Conservation (phyloP, 2,888 invertebrate genomes). For the Spodoptera exigua region DNA sequence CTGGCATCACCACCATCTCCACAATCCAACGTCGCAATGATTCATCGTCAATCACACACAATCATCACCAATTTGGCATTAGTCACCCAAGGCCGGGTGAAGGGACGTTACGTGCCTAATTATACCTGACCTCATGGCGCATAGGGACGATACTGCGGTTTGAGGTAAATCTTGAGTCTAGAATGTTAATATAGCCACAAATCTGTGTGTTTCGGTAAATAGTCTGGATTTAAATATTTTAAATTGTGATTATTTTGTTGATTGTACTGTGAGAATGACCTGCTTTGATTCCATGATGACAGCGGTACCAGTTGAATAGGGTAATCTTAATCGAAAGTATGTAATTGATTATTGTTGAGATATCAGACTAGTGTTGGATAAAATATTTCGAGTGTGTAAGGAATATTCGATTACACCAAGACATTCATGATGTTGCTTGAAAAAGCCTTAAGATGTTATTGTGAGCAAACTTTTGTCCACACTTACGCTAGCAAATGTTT, state of each 20-base stretch:
- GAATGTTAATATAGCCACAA: constrained; percentile 36
- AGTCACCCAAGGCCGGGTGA: constrained; percentile 77
- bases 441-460: too few species aligned
- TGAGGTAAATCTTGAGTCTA: constrained; percentile 40
- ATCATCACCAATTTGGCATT: constrained; percentile 71
- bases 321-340: too few species aligned
- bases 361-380: too few species aligned
- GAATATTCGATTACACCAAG: too few species aligned
- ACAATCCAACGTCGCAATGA: constrained; percentile 54
- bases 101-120: constrained; percentile 81
- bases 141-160: constrained; percentile 60
- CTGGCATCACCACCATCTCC: neutral
- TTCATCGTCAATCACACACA: constrained; percentile 69
- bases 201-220: constrained; percentile 44
- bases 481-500: too few species aligned
- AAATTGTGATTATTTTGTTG: constrained; percentile 10
- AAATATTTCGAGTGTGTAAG: too few species aligned
- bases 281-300: neutral
- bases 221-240: constrained; percentile 13
- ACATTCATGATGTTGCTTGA: too few species aligned
- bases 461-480: too few species aligned
- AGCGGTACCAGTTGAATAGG: too few species aligned
- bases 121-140: constrained; percentile 65
- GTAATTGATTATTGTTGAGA: too few species aligned
- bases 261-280: neutral